Evolutionary conservation across 2,113 vertebrate genomes (phyloP), one percentile per base, ranked within the genome.

Genomic region (Puffinus mauretanicus): DNA sequence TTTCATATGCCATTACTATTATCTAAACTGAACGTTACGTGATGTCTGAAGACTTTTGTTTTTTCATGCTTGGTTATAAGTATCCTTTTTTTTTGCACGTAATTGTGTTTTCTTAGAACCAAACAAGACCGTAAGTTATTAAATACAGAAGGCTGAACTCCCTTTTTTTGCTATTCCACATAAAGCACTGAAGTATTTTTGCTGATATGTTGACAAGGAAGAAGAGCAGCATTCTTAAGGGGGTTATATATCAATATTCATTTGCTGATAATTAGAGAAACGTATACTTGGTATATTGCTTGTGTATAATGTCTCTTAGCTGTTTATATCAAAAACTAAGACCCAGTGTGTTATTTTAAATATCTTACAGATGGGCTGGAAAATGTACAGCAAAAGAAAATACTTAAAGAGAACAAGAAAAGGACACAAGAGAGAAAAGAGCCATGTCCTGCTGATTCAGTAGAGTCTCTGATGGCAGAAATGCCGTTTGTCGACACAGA

Each of bases 401-500:
- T 80, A 18, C 34, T 78, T 55, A 1, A 80, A 55, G 94, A 85
- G 82, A 94, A 91, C 86, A 89, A 90, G 27, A 82, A 97, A 79
- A 40, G 42, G 65, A 60, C 86, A 73, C 57, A 73, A 25, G n/a
- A 92, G 96, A 92, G 16, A 71, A 90, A 92, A 77, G 92, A 95
- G 49, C 69, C 60, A 6, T 24, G 58, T 94, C 90, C 95, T 86
- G 75, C 82, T 14, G 93, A 96, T 65, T 78, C 69, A 1, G 36
- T 79, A 11, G 83, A 96, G 38, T 94, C 54, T 73, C 92, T 98
- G 62, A 98, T 98, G 98, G 96, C 96, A 52, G 98, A 99, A 96
- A 98, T 99, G 91, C 99, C 99, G 0, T 99, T 99, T 97, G 96
- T 98, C 8, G 96, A 96, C 90, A 93, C 98, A 62, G 97, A 98